phyloP scores from a whole-genome alignment of 1,140 invertebrate genomes.

The Drosophila tropicalis region DNA sequence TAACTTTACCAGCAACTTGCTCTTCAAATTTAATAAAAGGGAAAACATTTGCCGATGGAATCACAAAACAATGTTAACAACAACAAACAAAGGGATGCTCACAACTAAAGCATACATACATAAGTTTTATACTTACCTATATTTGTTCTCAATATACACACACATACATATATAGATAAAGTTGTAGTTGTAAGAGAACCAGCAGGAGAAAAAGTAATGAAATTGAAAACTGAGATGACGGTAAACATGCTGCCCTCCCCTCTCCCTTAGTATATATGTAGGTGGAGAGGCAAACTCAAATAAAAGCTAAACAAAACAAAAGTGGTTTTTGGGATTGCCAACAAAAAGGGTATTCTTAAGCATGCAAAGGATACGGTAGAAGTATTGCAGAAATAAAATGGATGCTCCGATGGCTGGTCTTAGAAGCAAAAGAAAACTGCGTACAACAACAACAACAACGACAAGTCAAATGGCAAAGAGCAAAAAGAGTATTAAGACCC shows the following conservation, averaged over 20 bases:
- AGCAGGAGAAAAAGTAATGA: constrained; percentile 72
- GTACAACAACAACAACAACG: constrained; percentile 13
- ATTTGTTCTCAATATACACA: background rate
- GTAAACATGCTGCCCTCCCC: constrained; percentile 32
- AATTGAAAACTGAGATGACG: constrained; percentile 71
- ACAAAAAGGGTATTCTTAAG: constrained; percentile 13
- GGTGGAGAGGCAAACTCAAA: constrained; percentile 54
- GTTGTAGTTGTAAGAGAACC: constrained; percentile 30
- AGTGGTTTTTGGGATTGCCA: constrained; percentile 41
- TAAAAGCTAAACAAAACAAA: constrained; percentile 58
- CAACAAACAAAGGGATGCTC: constrained; percentile 53
- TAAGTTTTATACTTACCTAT: no score
- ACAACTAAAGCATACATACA: constrained; percentile 32
- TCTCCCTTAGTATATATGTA: background rate
- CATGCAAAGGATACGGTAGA: background rate
- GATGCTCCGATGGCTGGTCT: background rate
- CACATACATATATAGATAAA: background rate
- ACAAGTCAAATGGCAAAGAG: constrained; percentile 6
- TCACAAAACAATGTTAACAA: constrained; percentile 61
- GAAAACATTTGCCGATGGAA: constrained; percentile 67
- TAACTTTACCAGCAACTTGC: constrained; percentile 55
- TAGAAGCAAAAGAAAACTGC: constrained; percentile 25
- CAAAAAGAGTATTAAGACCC: constrained; percentile 19
- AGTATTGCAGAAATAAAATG: constrained; percentile 6
- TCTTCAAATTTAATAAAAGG: constrained; percentile 35